Conservation (phyloP, 2,797 vertebrate genomes). For the Tinamus major region DNA sequence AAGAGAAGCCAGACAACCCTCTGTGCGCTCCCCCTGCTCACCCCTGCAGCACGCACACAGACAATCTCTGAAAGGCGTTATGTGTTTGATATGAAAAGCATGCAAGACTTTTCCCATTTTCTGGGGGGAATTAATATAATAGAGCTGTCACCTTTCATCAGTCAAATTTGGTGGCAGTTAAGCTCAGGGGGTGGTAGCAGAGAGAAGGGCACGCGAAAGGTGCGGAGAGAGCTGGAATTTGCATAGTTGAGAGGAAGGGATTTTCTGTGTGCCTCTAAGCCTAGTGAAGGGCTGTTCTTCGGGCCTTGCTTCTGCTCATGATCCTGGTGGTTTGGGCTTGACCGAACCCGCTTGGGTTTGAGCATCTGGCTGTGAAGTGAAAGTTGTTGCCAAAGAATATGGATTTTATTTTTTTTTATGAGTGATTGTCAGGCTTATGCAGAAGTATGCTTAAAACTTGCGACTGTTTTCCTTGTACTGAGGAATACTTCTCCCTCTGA, state of each 20-base stretch:
- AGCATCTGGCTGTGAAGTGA: constrained; percentile 3
- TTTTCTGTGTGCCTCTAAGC: background rate
- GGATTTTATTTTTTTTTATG: background rate
- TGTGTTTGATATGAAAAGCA: constrained; percentile 38
- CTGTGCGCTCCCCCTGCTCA: too few species aligned
- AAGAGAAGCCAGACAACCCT: background rate
- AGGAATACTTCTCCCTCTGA: constrained; percentile 7
- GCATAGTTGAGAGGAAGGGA: background rate
- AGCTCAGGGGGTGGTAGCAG: background rate
- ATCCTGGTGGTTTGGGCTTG: background rate
- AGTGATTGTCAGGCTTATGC: constrained; percentile 35
- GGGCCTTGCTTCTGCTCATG: background rate
- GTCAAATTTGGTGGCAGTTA: constrained; percentile 52
- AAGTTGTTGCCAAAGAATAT: constrained; percentile 2
- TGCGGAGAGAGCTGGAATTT: constrained; percentile 38
- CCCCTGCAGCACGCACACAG: background rate
- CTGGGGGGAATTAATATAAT: constrained; percentile 60
- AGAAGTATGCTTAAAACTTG: constrained; percentile 22
- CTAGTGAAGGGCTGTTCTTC: background rate
- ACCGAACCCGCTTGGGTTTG: background rate
- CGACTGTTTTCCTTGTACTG: constrained; percentile 20
- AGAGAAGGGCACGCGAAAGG: background rate
- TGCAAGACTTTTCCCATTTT: constrained; percentile 30
- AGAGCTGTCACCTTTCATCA: constrained; percentile 67
- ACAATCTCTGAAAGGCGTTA: constrained; percentile 12